Evolutionary conservation across 2,113 vertebrate genomes (phyloP).

Genomic region (Myotis davidii): DNA sequence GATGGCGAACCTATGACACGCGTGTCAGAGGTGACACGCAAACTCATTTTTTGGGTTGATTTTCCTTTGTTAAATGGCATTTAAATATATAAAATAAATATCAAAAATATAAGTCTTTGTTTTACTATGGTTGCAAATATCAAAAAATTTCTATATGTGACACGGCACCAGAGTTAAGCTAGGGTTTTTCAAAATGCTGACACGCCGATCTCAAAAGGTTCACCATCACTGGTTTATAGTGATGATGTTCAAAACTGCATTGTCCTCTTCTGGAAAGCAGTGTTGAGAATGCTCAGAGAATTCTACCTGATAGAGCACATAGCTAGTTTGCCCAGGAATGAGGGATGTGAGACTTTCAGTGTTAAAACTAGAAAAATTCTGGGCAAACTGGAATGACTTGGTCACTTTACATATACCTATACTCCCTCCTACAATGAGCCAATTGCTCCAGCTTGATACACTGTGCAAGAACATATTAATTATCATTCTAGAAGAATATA

Average conservation of each 20-base stretch:
- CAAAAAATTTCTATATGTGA: too few species aligned
- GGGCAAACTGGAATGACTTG: neutral
- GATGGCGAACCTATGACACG: too few species aligned
- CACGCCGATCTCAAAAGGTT: too few species aligned
- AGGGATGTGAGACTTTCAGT: neutral
- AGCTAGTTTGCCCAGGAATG: neutral
- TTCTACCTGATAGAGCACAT: neutral
- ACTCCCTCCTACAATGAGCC: neutral
- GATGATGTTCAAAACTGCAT: neutral
- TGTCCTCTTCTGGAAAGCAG: neutral
- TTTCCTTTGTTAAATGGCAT: too few species aligned
- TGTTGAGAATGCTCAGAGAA: neutral
- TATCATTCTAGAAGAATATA: neutral
- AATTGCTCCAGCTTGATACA: neutral
- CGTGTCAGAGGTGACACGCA: too few species aligned
- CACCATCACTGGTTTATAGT: neutral
- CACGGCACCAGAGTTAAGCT: too few species aligned
- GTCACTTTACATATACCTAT: neutral
- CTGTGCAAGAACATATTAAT: neutral
- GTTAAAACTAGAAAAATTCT: neutral
- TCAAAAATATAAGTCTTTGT: too few species aligned
- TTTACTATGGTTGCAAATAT: too few species aligned
- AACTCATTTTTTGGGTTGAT: too few species aligned
- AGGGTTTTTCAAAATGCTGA: too few species aligned
- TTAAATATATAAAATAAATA: too few species aligned